Base-by-base conservation (phyloP, 1,140 invertebrate genomes). In the Scaptodrosophila lebanonensis region DNA sequence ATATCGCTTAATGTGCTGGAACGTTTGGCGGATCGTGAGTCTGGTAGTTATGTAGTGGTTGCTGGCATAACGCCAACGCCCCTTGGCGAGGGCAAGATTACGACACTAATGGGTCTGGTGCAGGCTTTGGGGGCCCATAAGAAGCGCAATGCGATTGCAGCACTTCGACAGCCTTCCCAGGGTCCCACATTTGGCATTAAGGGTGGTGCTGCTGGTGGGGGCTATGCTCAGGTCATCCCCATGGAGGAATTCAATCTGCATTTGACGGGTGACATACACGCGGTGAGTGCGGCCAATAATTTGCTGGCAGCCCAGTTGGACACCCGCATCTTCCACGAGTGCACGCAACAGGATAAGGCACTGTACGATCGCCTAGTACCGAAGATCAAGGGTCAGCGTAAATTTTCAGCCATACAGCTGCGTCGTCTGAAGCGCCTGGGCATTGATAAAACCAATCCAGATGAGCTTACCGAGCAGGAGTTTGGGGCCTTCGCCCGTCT, bases 211-310 rank as follows among this genome's bases (percentile, higher is more conserved):
- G 84, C 84, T 9, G 84, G 84, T 11, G 84, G 84, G 17, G 84
- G 84, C 17, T 86, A 85, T 27, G 72, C 75, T 1, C 88, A 97
- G 90, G 97, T 99, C 0, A 99, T 99, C 71, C 98, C 98, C 0
- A 99, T 99, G 98, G 98, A 99, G 88, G 98, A 99, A 76, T 99
- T 99, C 87, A 99, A 99, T 88, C 91, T 99, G 6, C 98, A 99
- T 88, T 89, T 99, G 38, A 99, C 98, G 4, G 98, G 98, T 11
- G 98, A 99, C 85, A 99, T 99, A 64, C 98, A 99, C 87, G 98
- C 98, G 0, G 94, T 99, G 2, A 95, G 95, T 0, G 97, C 97
- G 2, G 98, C 98, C 4, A 99, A 99, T 88, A 99, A 99, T 89
- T 89, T 99, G 3, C 87, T 99, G 1, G 97, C 98, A 12, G 98